Conservation (phyloP, 2,888 invertebrate species). For the Diaprepes abbreviatus region DNA sequence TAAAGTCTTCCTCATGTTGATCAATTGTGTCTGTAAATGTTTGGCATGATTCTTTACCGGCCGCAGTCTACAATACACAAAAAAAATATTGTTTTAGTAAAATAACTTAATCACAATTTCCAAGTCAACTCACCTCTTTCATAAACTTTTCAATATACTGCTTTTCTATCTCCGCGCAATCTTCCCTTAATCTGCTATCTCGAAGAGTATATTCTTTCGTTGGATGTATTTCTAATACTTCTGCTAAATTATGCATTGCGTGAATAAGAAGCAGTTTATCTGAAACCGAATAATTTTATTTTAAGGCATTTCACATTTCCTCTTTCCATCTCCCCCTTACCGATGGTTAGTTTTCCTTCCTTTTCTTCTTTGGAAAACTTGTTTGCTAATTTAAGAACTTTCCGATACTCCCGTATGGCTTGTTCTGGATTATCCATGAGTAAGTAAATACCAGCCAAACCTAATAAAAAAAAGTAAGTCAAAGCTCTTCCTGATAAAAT, state of each 20-base stretch:
- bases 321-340: no score
- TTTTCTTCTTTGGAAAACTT: constrained; percentile 64
- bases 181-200: constrained; percentile 68
- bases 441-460: constrained; percentile 76
- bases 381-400: constrained; percentile 70
- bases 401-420: constrained; percentile 75
- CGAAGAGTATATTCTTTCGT: constrained; percentile 69
- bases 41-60: constrained; percentile 50
- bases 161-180: constrained; percentile 71
- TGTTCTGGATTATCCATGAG: constrained; percentile 69
- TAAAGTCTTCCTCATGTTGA: constrained; percentile 50
- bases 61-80: constrained; percentile 50
- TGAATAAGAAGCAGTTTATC: constrained; percentile 79
- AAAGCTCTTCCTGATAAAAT: no score
- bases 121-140: constrained; percentile 51
- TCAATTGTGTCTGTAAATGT: constrained; percentile 19
- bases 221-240: constrained; percentile 66
- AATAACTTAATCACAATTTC: not conserved
- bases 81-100: constrained; percentile 2
- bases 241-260: constrained; percentile 76
- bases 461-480: constrained; percentile 61
- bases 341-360: constrained; percentile 63
- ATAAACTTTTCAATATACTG: constrained; percentile 71
- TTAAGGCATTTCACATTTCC: no score
- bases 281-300: no score